Evolutionary conservation across 2,797 vertebrate genomes (phyloP), one percentile per base, ranked within the genome.

Genomic region (Clarias laeviceps): DNA sequence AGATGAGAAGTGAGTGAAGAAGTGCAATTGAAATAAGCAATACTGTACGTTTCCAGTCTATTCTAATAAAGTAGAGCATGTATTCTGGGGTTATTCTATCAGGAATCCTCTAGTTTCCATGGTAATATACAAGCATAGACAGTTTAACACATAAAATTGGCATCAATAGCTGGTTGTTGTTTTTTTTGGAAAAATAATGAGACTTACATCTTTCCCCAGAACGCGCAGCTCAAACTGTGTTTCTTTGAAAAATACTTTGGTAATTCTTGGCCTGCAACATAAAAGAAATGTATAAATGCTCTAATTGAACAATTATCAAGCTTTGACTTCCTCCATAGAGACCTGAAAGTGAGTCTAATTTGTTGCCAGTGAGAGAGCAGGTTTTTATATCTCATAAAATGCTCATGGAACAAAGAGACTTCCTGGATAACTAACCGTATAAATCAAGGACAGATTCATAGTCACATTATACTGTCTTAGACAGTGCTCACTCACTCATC

Each of bases 231-330:
- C 97, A 93, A 96, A 97, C 29, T 97, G 96, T 66, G 94, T 96
- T 92, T 97, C 96, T 89, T 96, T 97, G 92, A 97, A 97, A 91
- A 97, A 96, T 86, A 97, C 94, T 92, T 97, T 97, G 2, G 96
- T 96, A 89, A 97, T 97, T 92, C 95, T 95, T 90, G 96, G 96
- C 97, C 97, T 97, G 90, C 64, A 93, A 92, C 73, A 74, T 68
- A 24, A 82, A 68, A 82, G 9, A 81, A 66, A 70, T 3, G 5
- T 1, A 54, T 17, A 85, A 64, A 77, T 45, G 45, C 32, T 65
- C 5, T 69, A 11, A 82, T 66, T 45, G 59, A 18, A 32, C 80
- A 61, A 77, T 54, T 54, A 54, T 40, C 32, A 27, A 18, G 15
- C 80, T 74, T 57, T 50, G 69, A 73, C 29, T 29, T 82, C 64